Evolutionary conservation across 53 echinoderm and acorn worm genomes (phyloP).

Genomic region (Arbacia lixula): DNA sequence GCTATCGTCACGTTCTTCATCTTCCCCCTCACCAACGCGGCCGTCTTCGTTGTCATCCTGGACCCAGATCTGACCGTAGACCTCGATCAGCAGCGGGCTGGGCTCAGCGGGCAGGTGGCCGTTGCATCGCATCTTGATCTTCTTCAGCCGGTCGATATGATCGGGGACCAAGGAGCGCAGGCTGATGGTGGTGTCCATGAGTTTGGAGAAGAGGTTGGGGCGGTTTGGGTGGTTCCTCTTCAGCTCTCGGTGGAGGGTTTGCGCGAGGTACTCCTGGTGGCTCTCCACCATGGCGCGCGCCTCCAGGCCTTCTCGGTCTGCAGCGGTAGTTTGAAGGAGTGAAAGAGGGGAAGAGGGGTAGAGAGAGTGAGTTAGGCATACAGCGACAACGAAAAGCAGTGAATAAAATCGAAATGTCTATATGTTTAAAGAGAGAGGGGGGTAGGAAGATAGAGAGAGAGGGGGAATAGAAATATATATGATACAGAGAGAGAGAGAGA

Average conservation of each 20-base stretch:
- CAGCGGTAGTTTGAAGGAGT: no score
- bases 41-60: not conserved
- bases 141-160: conserved; percentile 68
- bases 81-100: conserved; percentile 71
- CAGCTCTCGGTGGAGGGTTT: conserved; percentile 61
- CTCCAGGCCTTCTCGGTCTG: conserved; percentile 79
- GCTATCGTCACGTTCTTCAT: no score
- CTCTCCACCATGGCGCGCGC: conserved; percentile 55
- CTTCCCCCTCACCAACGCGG: no score
- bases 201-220: conserved; percentile 58
- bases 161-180: conserved; percentile 70
- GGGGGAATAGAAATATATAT: no score
- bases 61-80: conserved; percentile 32
- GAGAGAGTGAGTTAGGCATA: no score
- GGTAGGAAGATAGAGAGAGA: no score
- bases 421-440: no score
- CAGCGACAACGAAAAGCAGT: no score
- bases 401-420: no score
- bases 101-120: conserved; percentile 70
- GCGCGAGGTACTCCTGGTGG: conserved; percentile 64
- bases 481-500: no score
- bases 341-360: no score
- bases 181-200: conserved; percentile 55
- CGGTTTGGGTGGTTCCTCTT: conserved; percentile 57
- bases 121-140: conserved; percentile 61